Evolutionary conservation across 2,888 invertebrate species (phyloP), one percentile per base, ranked within the genome.

Genomic region (Andrena marginata): DNA sequence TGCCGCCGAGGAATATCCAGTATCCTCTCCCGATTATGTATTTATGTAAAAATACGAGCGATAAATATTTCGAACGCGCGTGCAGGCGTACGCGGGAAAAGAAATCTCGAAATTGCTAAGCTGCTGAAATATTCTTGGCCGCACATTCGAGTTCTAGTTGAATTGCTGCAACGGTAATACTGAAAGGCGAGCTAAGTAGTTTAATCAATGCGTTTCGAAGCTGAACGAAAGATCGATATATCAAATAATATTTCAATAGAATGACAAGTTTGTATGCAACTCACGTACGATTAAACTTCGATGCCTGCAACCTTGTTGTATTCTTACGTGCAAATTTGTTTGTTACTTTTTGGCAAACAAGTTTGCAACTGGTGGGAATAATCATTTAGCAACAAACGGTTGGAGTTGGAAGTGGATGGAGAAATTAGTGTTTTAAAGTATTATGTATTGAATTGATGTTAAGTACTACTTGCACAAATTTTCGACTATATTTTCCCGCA

Each of bases 41-140:
- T 78, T 78, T 69, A 73, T 65, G 56, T 33, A 80, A 73, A 81
- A 80, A 73, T 79, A 80, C 49, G 54, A 16, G 20, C 26, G 31
- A 48, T 31, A 59, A 64, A 79, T 56, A 79, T 59, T 72, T 60
- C 33, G 31, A 10, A 16, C 59, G 51, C 2, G 42, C 2, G 56
- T 29, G 42, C 20, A 49, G 6, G 13, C 65, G 56, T 26, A 35
- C 1, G 60, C 59, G 31, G 16, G 26, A 26, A 31, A 20, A 8
- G 23, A 56, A 76, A 70, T 48, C 63, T 29, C 62, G 42, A 73
- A 60, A 62, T 73, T 63, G 48, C 64, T 56, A 65, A 51, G 31
- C 68, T 13, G 16, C 13, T 54, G 35, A 35, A 60, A 70, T 70
- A 60, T 48, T 70, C 70, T 60, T 60, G 48, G 60, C 54, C 51